phyloP scores from a whole-genome alignment of 2,797 vertebrate genomes.

The Helarctos malayanus region DNA sequence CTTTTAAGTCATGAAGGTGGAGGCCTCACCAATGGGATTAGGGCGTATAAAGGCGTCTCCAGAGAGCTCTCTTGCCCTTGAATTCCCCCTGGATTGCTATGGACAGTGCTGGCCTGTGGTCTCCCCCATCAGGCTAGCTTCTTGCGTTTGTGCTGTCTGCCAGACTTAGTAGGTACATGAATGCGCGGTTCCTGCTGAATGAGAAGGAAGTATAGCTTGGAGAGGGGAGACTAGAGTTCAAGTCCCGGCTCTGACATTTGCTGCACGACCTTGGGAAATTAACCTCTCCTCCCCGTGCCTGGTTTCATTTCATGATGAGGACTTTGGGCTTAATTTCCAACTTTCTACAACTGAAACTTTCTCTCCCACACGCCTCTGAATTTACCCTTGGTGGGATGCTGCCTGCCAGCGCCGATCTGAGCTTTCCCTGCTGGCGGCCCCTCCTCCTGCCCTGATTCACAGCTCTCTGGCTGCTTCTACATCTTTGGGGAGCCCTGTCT shows the following conservation, averaged over 20 bases:
- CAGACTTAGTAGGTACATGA: neutral
- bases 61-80: neutral
- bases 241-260: neutral
- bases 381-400: slow-evolving; percentile 41
- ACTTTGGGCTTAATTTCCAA: slow-evolving; percentile 55
- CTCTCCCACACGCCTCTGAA: slow-evolving; percentile 64
- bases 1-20: neutral
- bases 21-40: neutral
- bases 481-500: slow-evolving; percentile 64
- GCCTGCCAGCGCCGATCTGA: slow-evolving; percentile 24
- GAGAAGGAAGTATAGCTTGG: neutral
- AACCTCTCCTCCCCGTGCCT: neutral
- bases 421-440: neutral
- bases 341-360: slow-evolving; percentile 40
- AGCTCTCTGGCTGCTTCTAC: slow-evolving; percentile 40
- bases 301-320: neutral
- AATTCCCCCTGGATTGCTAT: neutral
- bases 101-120: neutral
- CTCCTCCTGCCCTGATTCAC: slow-evolving; percentile 62
- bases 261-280: neutral
- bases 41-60: too few species aligned
- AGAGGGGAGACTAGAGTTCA: neutral
- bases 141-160: neutral
- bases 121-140: neutral
- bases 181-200: neutral